These are phyloP conservation scores for Oasisia sp. DNA, from an alignment of 2,888 invertebrate genomes.

Conservation along the genomic window DNA sequence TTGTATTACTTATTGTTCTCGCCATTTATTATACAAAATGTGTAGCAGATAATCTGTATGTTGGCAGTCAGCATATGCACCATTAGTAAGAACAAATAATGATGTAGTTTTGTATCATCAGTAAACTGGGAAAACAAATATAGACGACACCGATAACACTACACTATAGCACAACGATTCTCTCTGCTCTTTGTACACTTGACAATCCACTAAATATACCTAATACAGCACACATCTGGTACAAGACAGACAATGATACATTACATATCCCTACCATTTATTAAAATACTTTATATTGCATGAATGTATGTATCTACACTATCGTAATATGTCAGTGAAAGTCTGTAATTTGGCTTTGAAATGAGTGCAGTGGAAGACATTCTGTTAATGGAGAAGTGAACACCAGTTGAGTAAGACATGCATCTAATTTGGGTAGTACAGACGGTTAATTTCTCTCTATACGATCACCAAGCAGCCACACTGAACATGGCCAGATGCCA, in stretches of 20 bases:
- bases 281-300: background rate
- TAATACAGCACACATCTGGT: background rate
- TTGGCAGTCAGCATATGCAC: too few relatives aligned
- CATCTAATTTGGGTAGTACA: background rate
- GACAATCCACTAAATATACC: background rate
- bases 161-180: background rate
- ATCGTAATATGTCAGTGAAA: background rate
- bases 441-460: background rate
- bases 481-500: background rate
- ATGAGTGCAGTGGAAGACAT: background rate
- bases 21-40: too few relatives aligned
- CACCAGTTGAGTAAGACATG: background rate
- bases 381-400: background rate
- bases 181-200: background rate
- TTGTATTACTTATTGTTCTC: too few relatives aligned
- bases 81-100: background rate
- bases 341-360: background rate
- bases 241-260: background rate
- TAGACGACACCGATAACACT: background rate
- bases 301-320: background rate
- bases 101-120: background rate
- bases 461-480: background rate
- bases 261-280: background rate
- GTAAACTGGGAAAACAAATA: background rate
- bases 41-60: too few relatives aligned